These are phyloP conservation scores for Heteromormyrus szaboi DNA, from an alignment of 2,797 vertebrate species.

Conservation along the genomic window DNA sequence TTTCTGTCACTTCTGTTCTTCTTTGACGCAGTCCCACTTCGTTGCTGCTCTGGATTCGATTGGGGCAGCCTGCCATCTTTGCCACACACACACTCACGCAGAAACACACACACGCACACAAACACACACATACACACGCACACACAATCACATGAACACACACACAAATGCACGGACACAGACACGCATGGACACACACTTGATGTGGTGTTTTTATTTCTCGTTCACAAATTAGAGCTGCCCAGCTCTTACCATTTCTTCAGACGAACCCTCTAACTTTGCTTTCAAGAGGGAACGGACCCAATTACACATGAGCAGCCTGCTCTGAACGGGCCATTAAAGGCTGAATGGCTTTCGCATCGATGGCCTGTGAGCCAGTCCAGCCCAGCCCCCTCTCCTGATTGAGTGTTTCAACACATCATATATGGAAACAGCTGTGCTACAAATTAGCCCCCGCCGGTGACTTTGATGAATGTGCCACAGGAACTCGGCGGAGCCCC, in stretches of 20 bases:
- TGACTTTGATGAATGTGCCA: constrained; percentile 70
- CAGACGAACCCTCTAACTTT: constrained; percentile 28
- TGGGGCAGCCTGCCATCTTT: not conserved
- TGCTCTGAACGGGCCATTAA: constrained; percentile 52
- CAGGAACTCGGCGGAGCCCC: constrained; percentile 41
- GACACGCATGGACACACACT: not conserved
- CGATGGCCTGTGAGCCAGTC: constrained; percentile 45
- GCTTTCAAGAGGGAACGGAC: constrained; percentile 15
- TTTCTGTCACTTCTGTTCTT: not conserved
- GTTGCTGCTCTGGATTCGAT: not conserved
- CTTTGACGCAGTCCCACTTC: not conserved
- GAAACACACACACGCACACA: not conserved
- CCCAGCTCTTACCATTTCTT: constrained; percentile 55
- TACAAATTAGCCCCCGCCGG: constrained; percentile 60
- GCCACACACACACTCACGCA: constrained; percentile 14
- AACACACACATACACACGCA: not conserved
- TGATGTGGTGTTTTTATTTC: constrained; percentile 21
- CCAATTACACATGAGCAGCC: constrained; percentile 29
- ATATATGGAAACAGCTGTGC: constrained; percentile 70
- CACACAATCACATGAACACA: not conserved
- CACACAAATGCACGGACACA: not conserved
- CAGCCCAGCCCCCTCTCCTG: constrained; percentile 51
- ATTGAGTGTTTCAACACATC: constrained; percentile 71
- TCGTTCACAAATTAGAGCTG: constrained; percentile 67
- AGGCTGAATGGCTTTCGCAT: constrained; percentile 18